Percentiles rank a stretch among this genome's conserved stretches.
Evolutionary conservation across 2,797 vertebrate genomes (phyloP).

Genomic region (Lagodon rhomboides): DNA sequence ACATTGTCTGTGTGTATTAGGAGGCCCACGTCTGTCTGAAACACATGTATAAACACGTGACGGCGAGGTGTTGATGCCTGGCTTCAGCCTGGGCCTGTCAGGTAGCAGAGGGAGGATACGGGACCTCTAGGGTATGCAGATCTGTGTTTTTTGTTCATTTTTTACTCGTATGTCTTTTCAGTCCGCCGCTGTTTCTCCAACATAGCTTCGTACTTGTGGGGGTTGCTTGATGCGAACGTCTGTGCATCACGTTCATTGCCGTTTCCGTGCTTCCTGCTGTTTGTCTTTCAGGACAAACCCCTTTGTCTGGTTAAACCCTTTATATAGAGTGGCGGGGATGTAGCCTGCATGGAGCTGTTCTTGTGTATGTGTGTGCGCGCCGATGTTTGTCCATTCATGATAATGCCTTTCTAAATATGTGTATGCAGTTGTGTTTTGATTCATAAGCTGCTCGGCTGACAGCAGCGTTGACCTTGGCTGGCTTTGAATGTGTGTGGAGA

Average conservation of each 20-base stretch:
- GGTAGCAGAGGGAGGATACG: conserved; percentile 75
- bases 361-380: conserved; percentile 34
- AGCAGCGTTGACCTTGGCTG: conserved; percentile 67
- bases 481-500: conserved; percentile 34
- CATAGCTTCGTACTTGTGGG: conserved; percentile 11
- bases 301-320: conserved; percentile 67
- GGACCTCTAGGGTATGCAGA: conserved; percentile 65
- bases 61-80: conserved; percentile 29
- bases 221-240: conserved; percentile 8
- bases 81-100: conserved; percentile 79
- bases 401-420: conserved; percentile 57
- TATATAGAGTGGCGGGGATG: conserved; percentile 42
- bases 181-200: conserved; percentile 4
- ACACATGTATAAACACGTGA: conserved; percentile 77
- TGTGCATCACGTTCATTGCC: conserved; percentile 47
- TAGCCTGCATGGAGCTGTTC: conserved; percentile 25
- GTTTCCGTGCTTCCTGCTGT: conserved; percentile 64
- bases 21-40: conserved; percentile 74
- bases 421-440: conserved; percentile 57
- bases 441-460: conserved; percentile 58
- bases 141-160: conserved; percentile 1
- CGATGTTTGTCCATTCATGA: conserved; percentile 43
- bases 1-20: conserved; percentile 57
- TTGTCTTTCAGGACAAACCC: conserved; percentile 62
- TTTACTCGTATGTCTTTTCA: conserved; percentile 55